Base-by-base conservation (phyloP, 2,888 invertebrate species). In the Lagria hirta region DNA sequence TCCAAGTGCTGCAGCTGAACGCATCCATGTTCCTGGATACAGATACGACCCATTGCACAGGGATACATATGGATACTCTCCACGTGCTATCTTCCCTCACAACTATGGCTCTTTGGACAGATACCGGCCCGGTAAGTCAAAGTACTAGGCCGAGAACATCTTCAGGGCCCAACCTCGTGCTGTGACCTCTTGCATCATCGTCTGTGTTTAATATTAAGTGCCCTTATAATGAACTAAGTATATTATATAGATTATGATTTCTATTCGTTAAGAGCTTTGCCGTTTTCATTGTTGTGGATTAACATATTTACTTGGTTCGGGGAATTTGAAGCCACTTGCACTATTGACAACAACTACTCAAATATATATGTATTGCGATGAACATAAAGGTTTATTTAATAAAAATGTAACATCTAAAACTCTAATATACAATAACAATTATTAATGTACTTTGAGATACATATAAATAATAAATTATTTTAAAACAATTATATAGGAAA, bases 21-120 rank as follows among this genome's bases (percentile, higher is more conserved):
- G 91, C 73, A 88, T 92, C 77, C 79, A 84, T 69, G 85, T 86
- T 43, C 87, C 88, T 68, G 91, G 91, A 65, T 91, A 91, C 82
- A 86, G 90, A 75, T 91, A 91, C 78, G 79, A 88, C 74, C 91
- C 91, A 60, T 86, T 92, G 63, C 90, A 90, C 76, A 85, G 91
- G 69, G 90, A 91, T 71, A 84, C 83, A 67, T 91, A 91, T 76
- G 91, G 91, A 54, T 90, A 91, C 75, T 87, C 89, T 61, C 91
- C 91, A 61, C 83, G 90, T 73, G 77, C 86, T 70, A 86, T 91
- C 79, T 89, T 87, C 73, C 83, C 88, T 66, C 88, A 88, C 79
- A 86, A 88, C 79, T 88, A 88, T 79, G 78, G 78, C 69, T 77
- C 79, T 51, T 73, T 84, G 71, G 84, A 84, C 69, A 80, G 83